Percentiles rank a stretch among this genome's conserved stretches.
phyloP scores from a whole-genome alignment of 2,113 vertebrate genomes.

The Oophaga pumilio region DNA sequence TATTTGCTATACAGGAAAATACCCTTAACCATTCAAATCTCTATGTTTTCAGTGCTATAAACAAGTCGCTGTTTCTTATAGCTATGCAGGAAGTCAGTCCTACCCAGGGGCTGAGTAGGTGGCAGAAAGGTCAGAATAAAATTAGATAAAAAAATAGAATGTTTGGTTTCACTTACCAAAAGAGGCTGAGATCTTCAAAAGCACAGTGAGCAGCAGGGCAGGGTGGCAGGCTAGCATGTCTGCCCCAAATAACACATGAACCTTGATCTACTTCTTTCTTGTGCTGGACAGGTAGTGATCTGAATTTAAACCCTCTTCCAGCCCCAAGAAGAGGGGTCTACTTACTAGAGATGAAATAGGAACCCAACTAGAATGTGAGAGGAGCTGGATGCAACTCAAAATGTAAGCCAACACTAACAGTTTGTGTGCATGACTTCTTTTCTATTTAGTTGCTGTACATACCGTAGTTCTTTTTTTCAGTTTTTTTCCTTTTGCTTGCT shows the following conservation, averaged over 20 bases:
- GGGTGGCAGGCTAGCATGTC: conserved; percentile 23
- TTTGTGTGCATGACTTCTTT: neutral
- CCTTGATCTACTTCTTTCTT: neutral
- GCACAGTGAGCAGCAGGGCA: neutral
- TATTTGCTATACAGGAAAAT: too few relatives aligned
- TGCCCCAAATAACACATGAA: neutral
- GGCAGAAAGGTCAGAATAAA: neutral
- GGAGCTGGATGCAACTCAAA: conserved; percentile 48
- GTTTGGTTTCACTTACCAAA: conserved; percentile 27
- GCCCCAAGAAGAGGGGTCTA: conserved; percentile 22
- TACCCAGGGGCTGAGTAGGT: neutral
- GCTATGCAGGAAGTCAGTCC: neutral
- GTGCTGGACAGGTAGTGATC: conserved; percentile 15
- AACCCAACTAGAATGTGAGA: conserved; percentile 13
- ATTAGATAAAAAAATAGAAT: neutral
- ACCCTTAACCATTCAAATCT: too few relatives aligned
- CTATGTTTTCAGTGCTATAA: too few relatives aligned
- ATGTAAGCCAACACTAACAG: conserved; percentile 48
- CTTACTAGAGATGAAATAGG: conserved; percentile 45
- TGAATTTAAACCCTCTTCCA: conserved; percentile 48
- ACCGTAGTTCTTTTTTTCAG: neutral
- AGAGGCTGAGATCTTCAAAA: neutral
- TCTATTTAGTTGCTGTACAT: neutral
- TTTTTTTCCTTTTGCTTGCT: neutral
- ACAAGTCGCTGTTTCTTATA: neutral